Evolutionary conservation across 1,140 invertebrate genomes (phyloP), one percentile per base, ranked within the genome.

Genomic region (Scaptomyza montana): DNA sequence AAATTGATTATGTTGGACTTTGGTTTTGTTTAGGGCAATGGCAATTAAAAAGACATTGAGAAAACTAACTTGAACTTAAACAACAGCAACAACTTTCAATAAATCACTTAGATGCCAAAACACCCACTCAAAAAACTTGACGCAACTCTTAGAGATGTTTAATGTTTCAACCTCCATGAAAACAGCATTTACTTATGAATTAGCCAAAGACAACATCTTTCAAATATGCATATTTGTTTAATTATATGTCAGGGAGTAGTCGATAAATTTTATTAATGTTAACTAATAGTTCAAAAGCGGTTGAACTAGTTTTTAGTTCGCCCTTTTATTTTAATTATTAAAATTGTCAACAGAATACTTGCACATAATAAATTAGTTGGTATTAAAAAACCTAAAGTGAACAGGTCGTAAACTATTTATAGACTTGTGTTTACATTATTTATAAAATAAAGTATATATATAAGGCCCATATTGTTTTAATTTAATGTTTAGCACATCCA

Each of bases 11-110:
- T 67, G 30, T 46, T 56, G 30, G 12, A 25, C 3, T 3, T 25
- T 25, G 1, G 3, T 25, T 25, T 25, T 25, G 21, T 3, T 65
- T 72, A 69, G 50, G 57, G 51, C 56, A 69, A 41, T 64, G 60
- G 53, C 60, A 74, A 74, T 74, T 70, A 74, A 59, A 59, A 41
- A 46, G 41, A 54, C 53, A 43, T 53, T 47, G 43, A 59, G 66
- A 47, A 70, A 70, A 70, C 70, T 70, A 70, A 59, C 65, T 57
- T 67, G 33, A 60, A 54, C 47, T 19, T 16, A 21, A 39, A 51
- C 9, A 16, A 45, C 60, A 57, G 43, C n/a, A 57, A 50, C n/a
- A 46, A 53, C 41, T 51, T 4, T 46, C 8, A 43, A 73, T 73
- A 67, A 73, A 61, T 73, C 64, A 67, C 43, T 16, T 9, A 41